phyloP scores from a whole-genome alignment of 2,888 invertebrate species.

The Saturnia pavonia region DNA sequence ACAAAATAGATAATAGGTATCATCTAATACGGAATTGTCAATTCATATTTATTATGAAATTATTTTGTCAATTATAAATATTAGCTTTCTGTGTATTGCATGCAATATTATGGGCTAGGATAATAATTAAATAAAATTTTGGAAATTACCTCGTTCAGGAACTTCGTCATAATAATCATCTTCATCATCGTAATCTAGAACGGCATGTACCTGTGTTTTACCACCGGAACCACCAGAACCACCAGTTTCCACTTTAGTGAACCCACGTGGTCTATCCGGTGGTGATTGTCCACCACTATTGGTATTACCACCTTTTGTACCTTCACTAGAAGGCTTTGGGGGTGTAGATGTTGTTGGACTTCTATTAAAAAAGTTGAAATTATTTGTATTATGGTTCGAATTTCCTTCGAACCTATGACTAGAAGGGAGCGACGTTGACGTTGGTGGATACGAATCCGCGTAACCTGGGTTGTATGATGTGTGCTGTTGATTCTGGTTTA shows the following conservation, averaged over 20 bases:
- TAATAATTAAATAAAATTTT: constrained; percentile 5
- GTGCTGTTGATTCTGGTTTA: constrained; percentile 50
- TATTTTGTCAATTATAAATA: no score
- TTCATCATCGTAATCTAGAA: constrained; percentile 85
- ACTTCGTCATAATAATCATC: constrained; percentile 83
- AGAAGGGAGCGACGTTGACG: constrained; percentile 61
- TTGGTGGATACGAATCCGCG: constrained; percentile 64
- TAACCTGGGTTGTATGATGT: constrained; percentile 65
- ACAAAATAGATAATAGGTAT: neutral
- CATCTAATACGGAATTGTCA: neutral
- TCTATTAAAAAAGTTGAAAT: constrained; percentile 58
- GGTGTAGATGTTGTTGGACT: constrained; percentile 51
- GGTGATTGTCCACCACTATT: constrained; percentile 64
- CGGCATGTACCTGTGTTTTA: constrained; percentile 86
- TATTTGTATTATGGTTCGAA: constrained; percentile 65
- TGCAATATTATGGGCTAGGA: neutral
- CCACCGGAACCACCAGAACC: constrained; percentile 78
- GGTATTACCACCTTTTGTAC: constrained; percentile 73
- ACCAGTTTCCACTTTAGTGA: constrained; percentile 83
- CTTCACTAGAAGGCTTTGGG: constrained; percentile 50
- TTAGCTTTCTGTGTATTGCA: no score
- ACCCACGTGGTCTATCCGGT: constrained; percentile 83
- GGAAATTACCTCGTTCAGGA: constrained; percentile 70
- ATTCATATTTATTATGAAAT: no score
- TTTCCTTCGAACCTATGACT: constrained; percentile 70